A percentile compares a stretch with the other conserved stretches of the same genome.
Evolutionary conservation across 2,113 vertebrate species (phyloP).

Genomic region (Crypturellus undulatus): DNA sequence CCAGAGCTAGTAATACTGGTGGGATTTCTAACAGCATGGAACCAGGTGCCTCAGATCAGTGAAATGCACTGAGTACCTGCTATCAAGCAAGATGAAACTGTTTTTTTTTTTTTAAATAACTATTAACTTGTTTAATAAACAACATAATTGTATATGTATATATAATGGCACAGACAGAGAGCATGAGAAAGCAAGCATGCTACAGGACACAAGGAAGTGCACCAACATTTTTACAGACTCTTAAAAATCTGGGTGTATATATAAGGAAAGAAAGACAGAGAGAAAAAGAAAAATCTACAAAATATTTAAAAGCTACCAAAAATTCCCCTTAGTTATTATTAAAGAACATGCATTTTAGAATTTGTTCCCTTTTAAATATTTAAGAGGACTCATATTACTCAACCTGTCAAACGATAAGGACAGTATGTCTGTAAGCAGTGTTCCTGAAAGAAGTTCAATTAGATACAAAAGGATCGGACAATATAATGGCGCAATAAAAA

Average conservation of each 20-base stretch:
- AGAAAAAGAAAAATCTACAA: background rate
- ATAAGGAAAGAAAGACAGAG: background rate
- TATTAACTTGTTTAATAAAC: background rate
- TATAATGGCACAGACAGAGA: background rate
- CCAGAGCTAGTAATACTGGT: background rate
- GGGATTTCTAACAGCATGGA: background rate
- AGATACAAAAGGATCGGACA: background rate
- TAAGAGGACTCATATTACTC: background rate
- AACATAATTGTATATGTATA: background rate
- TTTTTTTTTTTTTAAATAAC: background rate
- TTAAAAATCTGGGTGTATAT: background rate
- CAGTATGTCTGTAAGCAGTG: background rate
- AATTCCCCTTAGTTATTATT: fast-evolving
- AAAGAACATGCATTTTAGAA: background rate
- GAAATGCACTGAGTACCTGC: background rate
- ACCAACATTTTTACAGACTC: background rate
- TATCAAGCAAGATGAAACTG: background rate
- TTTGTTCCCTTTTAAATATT: background rate
- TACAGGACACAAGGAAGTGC: background rate
- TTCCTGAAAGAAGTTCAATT: background rate
- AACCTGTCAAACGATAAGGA: background rate
- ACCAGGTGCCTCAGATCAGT: background rate
- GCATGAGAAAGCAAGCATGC: background rate
- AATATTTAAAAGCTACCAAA: background rate
- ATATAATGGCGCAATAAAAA: background rate